These are phyloP conservation scores for Yponomeuta malinellus DNA, from an alignment of 2,888 invertebrate genomes.

Conservation along the genomic window DNA sequence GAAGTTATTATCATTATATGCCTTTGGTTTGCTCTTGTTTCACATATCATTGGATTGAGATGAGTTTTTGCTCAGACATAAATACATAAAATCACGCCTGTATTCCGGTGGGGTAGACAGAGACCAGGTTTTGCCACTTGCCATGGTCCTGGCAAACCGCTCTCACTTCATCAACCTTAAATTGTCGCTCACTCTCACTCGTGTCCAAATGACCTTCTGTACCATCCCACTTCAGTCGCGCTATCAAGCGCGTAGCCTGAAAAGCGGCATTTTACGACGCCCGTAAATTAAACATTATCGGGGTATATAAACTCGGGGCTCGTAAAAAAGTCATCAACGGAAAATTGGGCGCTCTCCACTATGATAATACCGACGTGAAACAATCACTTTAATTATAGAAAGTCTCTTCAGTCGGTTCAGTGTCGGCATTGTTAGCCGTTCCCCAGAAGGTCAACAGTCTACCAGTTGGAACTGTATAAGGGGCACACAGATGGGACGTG, in stretches of 20 bases:
- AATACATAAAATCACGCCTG: no score
- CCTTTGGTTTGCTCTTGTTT: no score
- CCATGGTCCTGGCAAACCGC: no score
- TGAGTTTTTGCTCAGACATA: no score
- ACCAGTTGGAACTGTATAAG: neutral
- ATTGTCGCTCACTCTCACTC: no score
- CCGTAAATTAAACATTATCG: slow-evolving; percentile 16
- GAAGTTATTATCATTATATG: no score
- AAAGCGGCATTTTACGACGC: slow-evolving; percentile 10
- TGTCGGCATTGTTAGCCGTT: neutral
- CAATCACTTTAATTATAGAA: slow-evolving; percentile 55
- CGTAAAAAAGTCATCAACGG: slow-evolving; percentile 70
- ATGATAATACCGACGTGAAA: slow-evolving; percentile 52
- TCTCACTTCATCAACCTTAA: no score
- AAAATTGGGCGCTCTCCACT: slow-evolving; percentile 67
- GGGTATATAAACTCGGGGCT: slow-evolving; percentile 35
- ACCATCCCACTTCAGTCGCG: neutral
- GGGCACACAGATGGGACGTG: no score
- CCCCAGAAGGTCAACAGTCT: neutral
- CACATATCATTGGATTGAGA: no score
- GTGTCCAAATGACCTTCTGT: neutral
- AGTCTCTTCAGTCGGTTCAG: neutral
- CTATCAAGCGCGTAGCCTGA: slow-evolving; percentile 4
- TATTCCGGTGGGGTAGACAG: no score
- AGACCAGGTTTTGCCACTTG: no score